Base-by-base conservation (phyloP, 2,888 invertebrate species). In the Eremobia ochroleuca region DNA sequence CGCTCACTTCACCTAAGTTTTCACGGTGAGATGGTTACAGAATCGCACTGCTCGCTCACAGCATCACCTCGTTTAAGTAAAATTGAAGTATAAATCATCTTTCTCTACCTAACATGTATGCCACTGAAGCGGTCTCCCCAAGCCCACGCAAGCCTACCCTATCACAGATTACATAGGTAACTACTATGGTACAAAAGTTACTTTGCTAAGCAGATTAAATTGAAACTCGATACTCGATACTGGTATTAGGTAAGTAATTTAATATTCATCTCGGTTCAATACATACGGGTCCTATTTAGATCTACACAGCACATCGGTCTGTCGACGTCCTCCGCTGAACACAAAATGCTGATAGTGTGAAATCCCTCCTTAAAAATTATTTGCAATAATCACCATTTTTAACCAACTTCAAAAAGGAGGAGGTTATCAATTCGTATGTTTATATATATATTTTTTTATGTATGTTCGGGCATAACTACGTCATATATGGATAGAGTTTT, bases 231-330 rank as follows among this genome's bases (percentile, higher is more conserved):
- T 66, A 61, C 46, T n/a, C n/a, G n/a, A 21, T 62, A 34, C n/a
- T n/a, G 25, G 62, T 37, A 64, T 18, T 6, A 13, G 34, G 6
- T 43, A 46, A 70, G 55, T 76, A 49, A 76, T 40, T 65, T 58
- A 69, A 76, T 76, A 69, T 69, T 34, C 74, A 55, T 65, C 37
- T 62, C 43, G 28, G 25, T 31, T 74, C 70, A 49, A 61, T 58
- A 40, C 40, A 73, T 4, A 55, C 43, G 25, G 31, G 11, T 3
- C 13, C 43, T 67, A 13, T 18, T 43, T 25, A 52, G 66, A 37
- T 55, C 5, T 37, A 28, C 66, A 31, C 13, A 46, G 11, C 5
- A 21, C 21, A 46, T 46, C 31, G 21, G 43, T 6, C 6, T 25
- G 5, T 31, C 6, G 6, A 13, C 28, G 1, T 25, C 18, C 18